Evolutionary conservation across 1,140 invertebrate genomes (phyloP).

Genomic region (Campoletis sonorensis): DNA sequence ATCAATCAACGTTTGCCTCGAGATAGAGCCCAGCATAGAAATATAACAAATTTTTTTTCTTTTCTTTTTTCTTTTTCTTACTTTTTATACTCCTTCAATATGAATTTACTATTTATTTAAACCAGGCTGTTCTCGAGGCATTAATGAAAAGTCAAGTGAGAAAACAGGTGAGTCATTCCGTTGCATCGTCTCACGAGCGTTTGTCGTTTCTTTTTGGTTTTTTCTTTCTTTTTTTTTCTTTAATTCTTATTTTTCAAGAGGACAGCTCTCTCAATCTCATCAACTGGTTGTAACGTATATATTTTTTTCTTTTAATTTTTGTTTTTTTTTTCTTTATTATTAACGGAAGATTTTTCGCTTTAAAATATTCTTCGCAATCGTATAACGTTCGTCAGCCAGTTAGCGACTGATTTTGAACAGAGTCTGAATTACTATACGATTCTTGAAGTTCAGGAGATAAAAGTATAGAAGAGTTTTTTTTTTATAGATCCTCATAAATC

Average conservation of each 20-base stretch:
- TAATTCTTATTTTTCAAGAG: slow-evolving; percentile 53
- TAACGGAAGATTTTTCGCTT: slow-evolving; percentile 55
- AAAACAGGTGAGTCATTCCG: slow-evolving; percentile 68
- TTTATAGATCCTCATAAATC: slow-evolving; percentile 47
- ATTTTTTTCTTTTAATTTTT: too few species aligned
- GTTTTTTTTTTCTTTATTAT: slow-evolving; percentile 45
- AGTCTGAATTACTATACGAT: slow-evolving; percentile 58
- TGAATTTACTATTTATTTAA: slow-evolving; percentile 72
- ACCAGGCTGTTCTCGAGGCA: slow-evolving; percentile 75
- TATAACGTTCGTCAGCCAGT: slow-evolving; percentile 41
- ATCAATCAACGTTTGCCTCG: slow-evolving; percentile 75
- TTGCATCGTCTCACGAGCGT: slow-evolving; percentile 69
- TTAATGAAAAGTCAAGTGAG: slow-evolving; percentile 73
- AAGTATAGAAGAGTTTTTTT: slow-evolving; percentile 58
- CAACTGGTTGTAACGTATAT: slow-evolving; percentile 43
- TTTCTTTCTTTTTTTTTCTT: slow-evolving; percentile 45
- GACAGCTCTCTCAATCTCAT: slow-evolving; percentile 50
- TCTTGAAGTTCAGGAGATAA: slow-evolving; percentile 53
- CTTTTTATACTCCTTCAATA: slow-evolving; percentile 68
- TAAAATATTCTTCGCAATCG: slow-evolving; percentile 49
- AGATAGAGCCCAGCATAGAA: slow-evolving; percentile 76
- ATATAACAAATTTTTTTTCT: slow-evolving; percentile 74
- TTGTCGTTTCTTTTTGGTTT: slow-evolving; percentile 46
- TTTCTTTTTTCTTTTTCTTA: slow-evolving; percentile 55
- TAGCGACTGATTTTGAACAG: slow-evolving; percentile 59